Base-by-base conservation (phyloP, 2,797 vertebrate genomes). In the Triplophysa yarkandensis region DNA sequence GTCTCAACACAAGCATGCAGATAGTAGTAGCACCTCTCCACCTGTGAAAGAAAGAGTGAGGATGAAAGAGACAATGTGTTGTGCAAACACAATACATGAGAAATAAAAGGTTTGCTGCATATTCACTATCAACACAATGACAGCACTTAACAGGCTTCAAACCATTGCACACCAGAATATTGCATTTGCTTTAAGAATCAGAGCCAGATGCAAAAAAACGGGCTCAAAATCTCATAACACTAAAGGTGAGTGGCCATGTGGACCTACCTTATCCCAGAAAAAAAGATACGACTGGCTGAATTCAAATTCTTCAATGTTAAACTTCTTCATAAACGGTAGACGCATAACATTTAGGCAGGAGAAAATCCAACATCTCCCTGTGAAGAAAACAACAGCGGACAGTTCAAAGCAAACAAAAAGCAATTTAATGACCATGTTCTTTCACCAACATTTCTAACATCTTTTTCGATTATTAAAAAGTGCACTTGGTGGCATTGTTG, bases 341-440 rank as follows among this genome's bases (percentile, higher is more conserved):
- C 98, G 93, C 93, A 99, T 95, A 76, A 96, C 95, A 58, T 99
- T 99, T 89, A 99, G 93, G 86, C 97, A 99, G 75, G 98, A 97
- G 85, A 99, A 99, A 86, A 99, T 98, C 97, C 98, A 99, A 90
- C 98, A 99, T 87, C 96, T 94, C 84, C 98, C 98, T 99, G 67
- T 67, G 1, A 62, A 72, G 52, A 68, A 9, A 80, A 66, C 4
- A 32, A 55, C 48, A 70, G 6, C 44, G 32, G 13, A 16, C 27
- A 17, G 27, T 30, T n/a, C 8, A 7, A 17, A 46, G 43, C 11
- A 57, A 57, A 57, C 54, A 7, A 19, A 19, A 48, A 48, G 19
- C n/a, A 46, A n/a, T 3, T 17, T 46, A 46, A n/a, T 19, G 17
- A 19, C 11, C 11, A 52, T 25, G 11, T 21, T 21, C 19, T 1